A percentile compares a stretch with the other conserved stretches of the same genome.
Conservation (phyloP, 2,113 vertebrate genomes). For the Amia ocellicauda region DNA sequence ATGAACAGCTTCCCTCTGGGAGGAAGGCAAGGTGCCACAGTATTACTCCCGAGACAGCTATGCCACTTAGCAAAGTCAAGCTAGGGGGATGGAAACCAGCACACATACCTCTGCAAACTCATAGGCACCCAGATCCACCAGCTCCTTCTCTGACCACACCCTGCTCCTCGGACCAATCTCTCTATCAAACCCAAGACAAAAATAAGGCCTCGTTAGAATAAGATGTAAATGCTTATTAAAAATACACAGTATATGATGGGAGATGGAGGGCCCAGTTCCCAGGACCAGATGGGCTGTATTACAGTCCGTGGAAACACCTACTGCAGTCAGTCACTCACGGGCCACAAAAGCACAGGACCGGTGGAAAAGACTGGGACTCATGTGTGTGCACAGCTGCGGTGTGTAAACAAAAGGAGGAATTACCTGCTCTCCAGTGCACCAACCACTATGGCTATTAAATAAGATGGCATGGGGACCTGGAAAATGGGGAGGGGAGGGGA, state of each 20-base stretch:
- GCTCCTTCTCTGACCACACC: constrained; percentile 94
- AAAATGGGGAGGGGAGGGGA: constrained; percentile 7
- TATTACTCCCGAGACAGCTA: too few species aligned
- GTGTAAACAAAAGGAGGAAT: constrained; percentile 23
- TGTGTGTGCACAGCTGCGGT: too few species aligned
- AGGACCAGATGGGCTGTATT: too few species aligned
- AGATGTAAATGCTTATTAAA: background rate
- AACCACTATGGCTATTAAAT: constrained; percentile 89
- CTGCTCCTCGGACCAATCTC: constrained; percentile 85
- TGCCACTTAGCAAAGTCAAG: background rate
- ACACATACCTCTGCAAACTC: constrained; percentile 90
- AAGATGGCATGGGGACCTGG: constrained; percentile 92
- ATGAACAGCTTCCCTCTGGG: too few species aligned
- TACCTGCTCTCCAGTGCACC: constrained; percentile 94
- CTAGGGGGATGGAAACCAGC: constrained; percentile 3
- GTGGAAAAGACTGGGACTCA: too few species aligned
- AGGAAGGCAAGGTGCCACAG: too few species aligned
- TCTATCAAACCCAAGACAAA: constrained; percentile 55
- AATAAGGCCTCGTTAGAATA: background rate
- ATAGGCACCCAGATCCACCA: constrained; percentile 82
- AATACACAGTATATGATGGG: background rate
- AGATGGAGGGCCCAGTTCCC: too few species aligned
- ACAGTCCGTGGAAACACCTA: too few species aligned
- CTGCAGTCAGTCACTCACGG: too few species aligned
- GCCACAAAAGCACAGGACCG: too few species aligned